Base-by-base conservation (phyloP, 2,113 vertebrate species). In the Tretioscincus oriximinensis region DNA sequence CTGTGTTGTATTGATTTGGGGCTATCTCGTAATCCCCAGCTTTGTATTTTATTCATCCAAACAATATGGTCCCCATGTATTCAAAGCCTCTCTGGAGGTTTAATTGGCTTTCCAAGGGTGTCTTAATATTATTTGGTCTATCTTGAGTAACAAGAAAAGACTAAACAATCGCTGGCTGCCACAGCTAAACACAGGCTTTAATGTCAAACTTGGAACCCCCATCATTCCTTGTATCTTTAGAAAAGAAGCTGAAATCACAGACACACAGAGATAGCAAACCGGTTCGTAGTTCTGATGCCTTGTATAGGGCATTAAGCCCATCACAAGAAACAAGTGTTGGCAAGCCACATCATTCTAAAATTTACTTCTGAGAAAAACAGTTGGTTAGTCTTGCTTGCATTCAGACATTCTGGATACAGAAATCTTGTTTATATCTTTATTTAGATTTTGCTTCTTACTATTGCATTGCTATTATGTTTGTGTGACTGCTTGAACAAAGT, bases 31-130 rank as follows among this genome's bases (percentile, higher is more conserved):
- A 84, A 78, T 73, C 73, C 49, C 71, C 0, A 0, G 61, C 60
- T 72, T 12, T 1, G 7, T 22, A 49, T 61, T 90, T 79, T 73
- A 72, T 60, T 89, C 60, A 61, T 64, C 49, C 0, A 0, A 75
- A 73, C 0, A 0, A 82, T 78, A 67, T 0, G 2, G 90, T 12
- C 54, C 26, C n/a, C n/a, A 11, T 0, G 0, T 84, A 69, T 77
- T 78, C 28, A 21, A 85, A 86, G 85, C 65, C 54, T 82, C 77
- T 85, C 79, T 73, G 71, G 85, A 78, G 63, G 61, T 73, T 82
- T 81, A 86, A 88, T 26, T 84, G 60, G 75, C 69, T 88, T 69
- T 26, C 51, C 66, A 84, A 82, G 64, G 83, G 65, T 76, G n/a
- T 21, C 76, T 83, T 81, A 54, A 80, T 84, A 73, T 85, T 61